Conservation (phyloP, 2,113 vertebrate genomes). For the Lycaon pictus region DNA sequence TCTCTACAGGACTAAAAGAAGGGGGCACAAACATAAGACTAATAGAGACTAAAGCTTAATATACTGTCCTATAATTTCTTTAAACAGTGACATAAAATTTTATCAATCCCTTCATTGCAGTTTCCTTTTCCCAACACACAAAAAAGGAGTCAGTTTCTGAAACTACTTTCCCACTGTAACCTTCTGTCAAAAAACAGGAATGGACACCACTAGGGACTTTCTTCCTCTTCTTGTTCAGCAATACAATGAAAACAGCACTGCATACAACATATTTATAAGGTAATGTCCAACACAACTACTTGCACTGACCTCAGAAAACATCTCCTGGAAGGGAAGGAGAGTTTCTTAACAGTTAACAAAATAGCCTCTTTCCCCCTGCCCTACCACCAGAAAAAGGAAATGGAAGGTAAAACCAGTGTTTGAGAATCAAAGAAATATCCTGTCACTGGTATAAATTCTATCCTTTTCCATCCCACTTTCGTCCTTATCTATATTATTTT, state of each 20-base stretch:
- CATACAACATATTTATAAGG: slow-evolving; percentile 65
- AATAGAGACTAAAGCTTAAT: slow-evolving; percentile 63
- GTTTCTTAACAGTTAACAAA: slow-evolving; percentile 52
- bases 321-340: slow-evolving; percentile 42
- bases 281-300: slow-evolving; percentile 62
- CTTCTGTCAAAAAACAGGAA: slow-evolving; percentile 10
- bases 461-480: slow-evolving; percentile 22
- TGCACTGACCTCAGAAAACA: slow-evolving; percentile 51
- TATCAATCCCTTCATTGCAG: slow-evolving; percentile 51
- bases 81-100: slow-evolving; percentile 62
- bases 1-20: slow-evolving; percentile 59
- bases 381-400: slow-evolving; percentile 59
- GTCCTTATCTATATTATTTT: slow-evolving; percentile 54
- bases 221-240: slow-evolving; percentile 46
- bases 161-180: slow-evolving; percentile 31
- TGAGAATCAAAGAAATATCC: slow-evolving; percentile 51
- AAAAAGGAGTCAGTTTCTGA: slow-evolving; percentile 44
- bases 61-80: slow-evolving; percentile 62
- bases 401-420: slow-evolving; percentile 32
- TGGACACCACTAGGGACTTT: slow-evolving; percentile 28
- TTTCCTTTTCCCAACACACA: slow-evolving; percentile 50
- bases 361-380: slow-evolving; percentile 25
- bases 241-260: slow-evolving; percentile 65
- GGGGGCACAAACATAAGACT: slow-evolving; percentile 42
- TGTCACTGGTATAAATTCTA: slow-evolving; percentile 24